Conservation (phyloP, 2,113 vertebrate species). For the Coregonus clupeaformis region DNA sequence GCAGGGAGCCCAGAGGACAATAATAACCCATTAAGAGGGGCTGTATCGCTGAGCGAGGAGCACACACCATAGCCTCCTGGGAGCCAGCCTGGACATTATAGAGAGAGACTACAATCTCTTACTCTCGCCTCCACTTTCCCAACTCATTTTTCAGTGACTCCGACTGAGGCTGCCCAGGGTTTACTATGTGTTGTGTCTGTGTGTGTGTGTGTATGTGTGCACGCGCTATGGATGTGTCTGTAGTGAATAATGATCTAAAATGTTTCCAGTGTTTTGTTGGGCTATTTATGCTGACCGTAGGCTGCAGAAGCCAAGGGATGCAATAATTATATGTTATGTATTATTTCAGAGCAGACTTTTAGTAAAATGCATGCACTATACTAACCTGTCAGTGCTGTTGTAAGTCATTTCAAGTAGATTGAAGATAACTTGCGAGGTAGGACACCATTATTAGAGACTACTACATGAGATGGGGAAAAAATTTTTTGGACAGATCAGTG, state of each 20-base stretch:
- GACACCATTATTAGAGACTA: not conserved
- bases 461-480: not conserved
- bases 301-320: no score
- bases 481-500: no score
- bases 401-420: no score
- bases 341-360: no score
- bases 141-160: constrained; percentile 52
- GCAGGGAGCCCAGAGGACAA: not conserved
- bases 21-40: constrained; percentile 43
- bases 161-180: constrained; percentile 11
- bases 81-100: constrained; percentile 42
- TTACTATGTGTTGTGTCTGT: not conserved
- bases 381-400: no score
- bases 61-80: not conserved
- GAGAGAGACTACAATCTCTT: constrained; percentile 46
- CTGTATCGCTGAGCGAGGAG: constrained; percentile 11
- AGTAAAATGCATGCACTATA: no score
- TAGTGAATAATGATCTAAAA: not conserved
- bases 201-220: constrained; percentile 5
- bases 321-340: no score
- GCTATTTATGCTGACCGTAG: not conserved
- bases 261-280: not conserved
- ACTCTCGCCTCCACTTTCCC: constrained; percentile 34
- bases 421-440: not conserved
- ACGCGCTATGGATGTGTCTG: constrained; percentile 7